Evolutionary conservation across 1,140 invertebrate species (phyloP).

Genomic region (Diploscapter pachys): DNA sequence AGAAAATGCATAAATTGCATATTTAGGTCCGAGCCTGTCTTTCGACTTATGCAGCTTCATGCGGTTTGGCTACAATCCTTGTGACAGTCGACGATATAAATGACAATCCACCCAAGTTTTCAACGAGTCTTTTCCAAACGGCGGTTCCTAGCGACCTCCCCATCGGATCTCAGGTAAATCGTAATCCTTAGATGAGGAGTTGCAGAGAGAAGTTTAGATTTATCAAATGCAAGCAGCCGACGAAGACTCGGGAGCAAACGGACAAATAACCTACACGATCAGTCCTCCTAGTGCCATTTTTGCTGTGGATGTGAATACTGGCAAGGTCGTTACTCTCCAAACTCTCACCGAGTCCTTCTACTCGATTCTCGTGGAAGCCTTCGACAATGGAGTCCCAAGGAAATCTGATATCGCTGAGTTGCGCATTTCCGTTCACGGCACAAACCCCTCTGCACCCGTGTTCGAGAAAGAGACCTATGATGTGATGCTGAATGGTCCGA

Average conservation of each 20-base stretch:
- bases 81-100: slow-evolving; percentile 45
- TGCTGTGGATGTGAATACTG: slow-evolving; percentile 38
- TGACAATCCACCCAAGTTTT: slow-evolving; percentile 44
- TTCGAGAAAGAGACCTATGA: slow-evolving; percentile 45
- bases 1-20: neutral
- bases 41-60: slow-evolving; percentile 32
- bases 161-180: slow-evolving; percentile 36
- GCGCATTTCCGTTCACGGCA: slow-evolving; percentile 29
- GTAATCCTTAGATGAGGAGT: neutral
- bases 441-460: slow-evolving; percentile 44
- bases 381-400: slow-evolving; percentile 38
- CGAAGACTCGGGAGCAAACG: slow-evolving; percentile 41
- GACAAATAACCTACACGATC: slow-evolving; percentile 35
- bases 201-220: too few species aligned
- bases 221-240: slow-evolving; percentile 35
- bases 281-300: slow-evolving; percentile 26
- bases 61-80: slow-evolving; percentile 33
- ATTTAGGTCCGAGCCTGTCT: slow-evolving; percentile 47
- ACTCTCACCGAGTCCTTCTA: slow-evolving; percentile 19
- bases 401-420: slow-evolving; percentile 30
- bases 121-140: slow-evolving; percentile 25
- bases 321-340: slow-evolving; percentile 30
- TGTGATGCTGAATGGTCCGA: slow-evolving; percentile 27
- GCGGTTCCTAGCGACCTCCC: slow-evolving; percentile 39
- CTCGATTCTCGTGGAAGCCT: slow-evolving; percentile 28